These are phyloP conservation scores for Enteromius fasciolatus DNA, from an alignment of 2,797 vertebrate species.

Conservation along the genomic window DNA sequence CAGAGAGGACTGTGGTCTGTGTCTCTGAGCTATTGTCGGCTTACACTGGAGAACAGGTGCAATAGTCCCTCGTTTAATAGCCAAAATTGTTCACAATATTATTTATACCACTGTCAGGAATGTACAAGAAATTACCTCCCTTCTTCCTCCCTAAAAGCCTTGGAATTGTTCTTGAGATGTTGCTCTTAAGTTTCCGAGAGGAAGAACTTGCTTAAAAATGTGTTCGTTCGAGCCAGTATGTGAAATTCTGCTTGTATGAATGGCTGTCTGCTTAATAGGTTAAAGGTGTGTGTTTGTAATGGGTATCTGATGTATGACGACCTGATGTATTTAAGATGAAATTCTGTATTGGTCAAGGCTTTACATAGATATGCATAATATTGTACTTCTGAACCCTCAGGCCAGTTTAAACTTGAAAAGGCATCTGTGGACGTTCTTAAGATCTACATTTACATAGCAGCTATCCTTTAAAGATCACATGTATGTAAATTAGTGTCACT, in stretches of 20 bases:
- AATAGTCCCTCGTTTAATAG: background rate
- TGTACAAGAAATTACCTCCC: slow-evolving; percentile 20
- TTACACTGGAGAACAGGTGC: background rate
- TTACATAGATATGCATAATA: slow-evolving; percentile 8
- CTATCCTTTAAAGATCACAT: background rate
- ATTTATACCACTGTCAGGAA: slow-evolving; percentile 19
- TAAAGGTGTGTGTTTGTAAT: background rate
- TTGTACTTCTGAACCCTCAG: slow-evolving; percentile 10
- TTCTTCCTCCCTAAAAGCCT: slow-evolving; percentile 1
- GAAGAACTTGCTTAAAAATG: background rate
- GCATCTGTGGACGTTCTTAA: background rate
- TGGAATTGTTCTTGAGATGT: background rate
- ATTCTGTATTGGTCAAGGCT: slow-evolving; percentile 3
- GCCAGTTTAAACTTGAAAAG: slow-evolving; percentile 4
- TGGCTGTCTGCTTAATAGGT: background rate
- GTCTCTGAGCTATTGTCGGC: background rate
- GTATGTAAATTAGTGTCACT: background rate
- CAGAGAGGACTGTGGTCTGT: background rate
- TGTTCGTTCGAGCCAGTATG: background rate
- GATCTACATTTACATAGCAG: background rate
- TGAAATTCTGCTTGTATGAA: background rate
- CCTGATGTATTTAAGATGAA: background rate
- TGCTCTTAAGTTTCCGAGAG: background rate
- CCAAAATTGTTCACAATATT: background rate
- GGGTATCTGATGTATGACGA: background rate